Evolutionary conservation across 2,113 vertebrate genomes (phyloP).

Genomic region (Astur gentilis): DNA sequence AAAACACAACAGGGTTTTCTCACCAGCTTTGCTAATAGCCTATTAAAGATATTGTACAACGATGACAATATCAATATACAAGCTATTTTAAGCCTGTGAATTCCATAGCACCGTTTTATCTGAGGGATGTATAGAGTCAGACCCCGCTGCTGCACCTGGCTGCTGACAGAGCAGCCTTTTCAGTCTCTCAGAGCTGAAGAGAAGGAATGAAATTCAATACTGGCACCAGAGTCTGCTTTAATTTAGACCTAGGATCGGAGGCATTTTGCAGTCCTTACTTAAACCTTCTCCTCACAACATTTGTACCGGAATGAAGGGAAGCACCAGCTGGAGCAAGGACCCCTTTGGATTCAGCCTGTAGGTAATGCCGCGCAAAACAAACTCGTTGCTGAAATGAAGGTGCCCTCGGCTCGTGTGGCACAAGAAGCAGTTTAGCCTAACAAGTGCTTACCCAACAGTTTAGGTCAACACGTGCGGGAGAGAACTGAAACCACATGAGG

Average conservation of each 20-base stretch:
- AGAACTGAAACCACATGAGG: not conserved
- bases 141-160: not conserved
- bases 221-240: not conserved
- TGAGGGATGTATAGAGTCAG: not conserved
- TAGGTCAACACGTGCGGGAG: not conserved
- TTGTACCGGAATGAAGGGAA: not conserved
- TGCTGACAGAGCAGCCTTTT: not conserved
- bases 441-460: not conserved
- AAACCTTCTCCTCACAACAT: not conserved
- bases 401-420: not conserved
- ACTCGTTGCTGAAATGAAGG: not conserved
- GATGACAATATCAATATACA: not conserved
- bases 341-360: not conserved
- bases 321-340: not conserved
- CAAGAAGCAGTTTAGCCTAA: not conserved
- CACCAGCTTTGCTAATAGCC: not conserved
- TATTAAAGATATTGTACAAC: not conserved
- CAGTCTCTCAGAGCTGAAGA: not conserved
- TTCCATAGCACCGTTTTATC: not conserved
- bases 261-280: not conserved
- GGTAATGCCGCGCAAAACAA: accelerated
- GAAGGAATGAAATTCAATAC: not conserved
- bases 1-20: not conserved
- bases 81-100: not conserved
- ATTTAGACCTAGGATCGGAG: not conserved